Conservation (phyloP, 2,888 invertebrate species). For the Hydrotaea diabolus region DNA sequence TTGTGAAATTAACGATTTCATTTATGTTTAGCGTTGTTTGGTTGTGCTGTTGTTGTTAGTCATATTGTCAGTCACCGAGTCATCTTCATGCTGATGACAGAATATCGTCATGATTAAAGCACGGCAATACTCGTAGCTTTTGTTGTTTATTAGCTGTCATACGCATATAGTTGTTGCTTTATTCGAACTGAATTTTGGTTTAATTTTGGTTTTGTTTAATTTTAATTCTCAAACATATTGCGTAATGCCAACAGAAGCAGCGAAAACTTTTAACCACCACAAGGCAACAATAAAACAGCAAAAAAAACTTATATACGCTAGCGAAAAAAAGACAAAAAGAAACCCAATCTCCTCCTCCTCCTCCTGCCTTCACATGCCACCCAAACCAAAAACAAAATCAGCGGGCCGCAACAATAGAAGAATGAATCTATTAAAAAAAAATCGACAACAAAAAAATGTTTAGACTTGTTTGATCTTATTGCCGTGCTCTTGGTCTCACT, state of each 20-base stretch:
- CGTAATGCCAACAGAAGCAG: constrained; percentile 26
- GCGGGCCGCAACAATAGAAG: background rate
- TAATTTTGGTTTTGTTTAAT: constrained; percentile 16
- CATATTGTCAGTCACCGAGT: constrained; percentile 9
- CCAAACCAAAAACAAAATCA: background rate
- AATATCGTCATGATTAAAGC: no score
- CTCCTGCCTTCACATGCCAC: background rate
- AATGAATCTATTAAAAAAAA: background rate
- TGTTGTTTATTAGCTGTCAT: background rate
- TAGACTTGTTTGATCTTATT: background rate
- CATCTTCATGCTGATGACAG: background rate
- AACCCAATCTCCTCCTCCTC: no score
- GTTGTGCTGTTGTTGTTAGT: background rate
- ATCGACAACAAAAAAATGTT: background rate
- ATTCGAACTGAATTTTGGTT: constrained; percentile 14
- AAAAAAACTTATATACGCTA: background rate
- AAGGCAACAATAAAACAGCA: background rate
- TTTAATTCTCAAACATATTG: constrained; percentile 7
- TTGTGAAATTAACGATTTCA: constrained; percentile 7
- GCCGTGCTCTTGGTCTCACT: background rate
- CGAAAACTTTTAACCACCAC: background rate
- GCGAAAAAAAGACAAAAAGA: no score
- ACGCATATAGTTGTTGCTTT: background rate
- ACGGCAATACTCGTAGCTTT: background rate
- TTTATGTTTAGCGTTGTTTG: constrained; percentile 12